Conservation (phyloP, 2,888 invertebrate genomes). For the Andrena bucephala region DNA sequence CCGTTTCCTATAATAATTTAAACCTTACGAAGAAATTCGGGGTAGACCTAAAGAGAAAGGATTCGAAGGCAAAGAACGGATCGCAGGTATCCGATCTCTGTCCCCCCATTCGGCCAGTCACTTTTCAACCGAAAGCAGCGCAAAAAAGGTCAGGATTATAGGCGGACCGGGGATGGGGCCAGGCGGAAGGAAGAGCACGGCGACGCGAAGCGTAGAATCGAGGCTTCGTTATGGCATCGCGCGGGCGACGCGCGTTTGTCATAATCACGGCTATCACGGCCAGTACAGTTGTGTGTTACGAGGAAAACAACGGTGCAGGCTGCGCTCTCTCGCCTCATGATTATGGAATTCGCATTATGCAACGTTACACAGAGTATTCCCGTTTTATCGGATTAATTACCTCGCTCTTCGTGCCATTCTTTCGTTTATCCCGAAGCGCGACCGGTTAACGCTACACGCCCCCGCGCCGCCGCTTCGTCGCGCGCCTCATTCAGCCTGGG, state of each 20-base stretch:
- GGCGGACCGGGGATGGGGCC: neutral
- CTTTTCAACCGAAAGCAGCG: too few relatives aligned
- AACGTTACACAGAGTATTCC: constrained; percentile 61
- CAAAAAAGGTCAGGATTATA: too few relatives aligned
- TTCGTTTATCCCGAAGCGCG: constrained; percentile 49
- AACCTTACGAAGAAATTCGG: too few relatives aligned
- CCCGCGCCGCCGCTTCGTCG: constrained; percentile 12
- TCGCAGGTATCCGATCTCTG: too few relatives aligned
- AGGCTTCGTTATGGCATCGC: constrained; percentile 40
- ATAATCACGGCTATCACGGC: constrained; percentile 58
- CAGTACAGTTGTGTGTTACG: constrained; percentile 44
- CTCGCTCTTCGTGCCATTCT: constrained; percentile 53
- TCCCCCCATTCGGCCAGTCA: too few relatives aligned
- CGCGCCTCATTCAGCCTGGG: constrained; percentile 23
- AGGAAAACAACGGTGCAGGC: constrained; percentile 44
- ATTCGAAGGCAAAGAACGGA: too few relatives aligned
- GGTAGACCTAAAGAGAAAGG: too few relatives aligned
- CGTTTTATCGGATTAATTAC: constrained; percentile 67
- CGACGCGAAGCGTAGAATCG: constrained; percentile 27
- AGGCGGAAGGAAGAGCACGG: neutral
- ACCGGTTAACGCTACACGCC: constrained; percentile 28
- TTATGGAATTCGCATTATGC: constrained; percentile 66
- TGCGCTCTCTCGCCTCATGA: constrained; percentile 50
- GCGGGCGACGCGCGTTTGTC: constrained; percentile 48
- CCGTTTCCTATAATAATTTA: too few relatives aligned